Base-by-base conservation (phyloP, 2,797 vertebrate genomes). In the Mus caroli region DNA sequence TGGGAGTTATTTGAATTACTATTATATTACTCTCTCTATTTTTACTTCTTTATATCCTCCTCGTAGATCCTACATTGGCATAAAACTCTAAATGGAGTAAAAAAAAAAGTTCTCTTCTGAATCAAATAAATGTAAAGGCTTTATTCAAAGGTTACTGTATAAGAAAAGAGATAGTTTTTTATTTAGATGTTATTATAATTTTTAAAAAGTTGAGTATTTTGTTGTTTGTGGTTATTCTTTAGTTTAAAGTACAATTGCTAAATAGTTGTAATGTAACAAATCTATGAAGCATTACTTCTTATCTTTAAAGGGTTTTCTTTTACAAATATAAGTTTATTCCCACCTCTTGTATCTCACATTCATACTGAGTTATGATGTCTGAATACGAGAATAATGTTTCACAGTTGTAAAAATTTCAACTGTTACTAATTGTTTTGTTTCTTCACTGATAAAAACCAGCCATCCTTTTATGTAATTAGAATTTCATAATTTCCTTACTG, bases 381-480 rank as follows among this genome's bases (percentile, higher is more conserved):
- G 52, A 94, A 78, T 1, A n/a, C 6, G 94, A 34, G 3, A 24
- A n/a, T 13, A 85, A 28, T 46, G n/a, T 43, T 83, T 9, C n/a
- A 40, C 20, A 95, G 37, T 62, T 91, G 46, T 90, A 19, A 17
- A 90, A 90, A 90, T 84, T 1, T n/a, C 64, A 95, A 64, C 8
- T 64, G 78, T 43, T 58, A 93, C 67, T 88, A 79, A 86, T 88
- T 83, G 9, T 87, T 91, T 37, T 46, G 24, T 83, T 50, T 37
- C 14, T 69, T 43, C n/a, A 37, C 26, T 82, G 54, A 83, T 50
- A 19, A 90, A 94, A 93, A 78, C 0, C 3, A 56, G 37, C 4
- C 13, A 75, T 19, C 46, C 80, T 87, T 79, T 91, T 22, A 86
- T 69, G 34, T 83, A 94, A 83, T 91, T 94, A 95, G 34, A 96